Percentiles rank a stretch among this genome's conserved stretches.
These are phyloP conservation scores for Cuniculus paca DNA, from an alignment of 2,797 vertebrate species.

Conservation along the genomic window DNA sequence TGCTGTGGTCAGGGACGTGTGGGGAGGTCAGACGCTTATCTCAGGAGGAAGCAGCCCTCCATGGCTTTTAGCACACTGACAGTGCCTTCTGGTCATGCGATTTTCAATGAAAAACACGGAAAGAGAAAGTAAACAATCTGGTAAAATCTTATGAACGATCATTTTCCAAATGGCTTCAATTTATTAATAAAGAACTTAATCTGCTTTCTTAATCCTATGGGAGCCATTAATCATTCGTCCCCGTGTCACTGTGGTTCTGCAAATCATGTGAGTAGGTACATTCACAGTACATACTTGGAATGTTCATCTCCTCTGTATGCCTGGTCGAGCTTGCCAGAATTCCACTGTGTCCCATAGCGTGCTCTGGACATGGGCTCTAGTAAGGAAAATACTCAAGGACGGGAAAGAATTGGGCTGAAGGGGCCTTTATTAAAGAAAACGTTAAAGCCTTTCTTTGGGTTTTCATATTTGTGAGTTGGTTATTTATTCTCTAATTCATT, in stretches of 20 bases:
- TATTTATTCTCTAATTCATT: neutral
- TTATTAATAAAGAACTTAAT: neutral
- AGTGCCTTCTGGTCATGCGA: neutral
- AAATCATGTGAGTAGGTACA: neutral
- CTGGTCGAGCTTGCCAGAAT: neutral
- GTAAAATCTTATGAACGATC: neutral
- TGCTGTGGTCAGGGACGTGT: neutral
- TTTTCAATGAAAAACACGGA: neutral
- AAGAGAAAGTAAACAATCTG: neutral
- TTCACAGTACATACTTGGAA: neutral
- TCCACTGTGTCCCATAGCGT: neutral
- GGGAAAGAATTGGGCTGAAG: neutral
- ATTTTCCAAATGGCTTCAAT: slow-evolving; percentile 6
- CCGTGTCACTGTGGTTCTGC: neutral
- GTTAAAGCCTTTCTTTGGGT: neutral
- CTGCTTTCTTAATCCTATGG: neutral
- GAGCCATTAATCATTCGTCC: neutral
- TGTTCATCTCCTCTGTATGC: neutral
- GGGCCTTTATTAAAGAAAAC: neutral
- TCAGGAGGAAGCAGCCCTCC: neutral
- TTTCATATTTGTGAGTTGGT: neutral
- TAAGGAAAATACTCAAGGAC: neutral
- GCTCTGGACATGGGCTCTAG: neutral
- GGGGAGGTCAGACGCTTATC: neutral
- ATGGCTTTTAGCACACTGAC: neutral